phyloP scores from a whole-genome alignment of 2,113 vertebrate species.

The Mystacornis crossleyi region DNA sequence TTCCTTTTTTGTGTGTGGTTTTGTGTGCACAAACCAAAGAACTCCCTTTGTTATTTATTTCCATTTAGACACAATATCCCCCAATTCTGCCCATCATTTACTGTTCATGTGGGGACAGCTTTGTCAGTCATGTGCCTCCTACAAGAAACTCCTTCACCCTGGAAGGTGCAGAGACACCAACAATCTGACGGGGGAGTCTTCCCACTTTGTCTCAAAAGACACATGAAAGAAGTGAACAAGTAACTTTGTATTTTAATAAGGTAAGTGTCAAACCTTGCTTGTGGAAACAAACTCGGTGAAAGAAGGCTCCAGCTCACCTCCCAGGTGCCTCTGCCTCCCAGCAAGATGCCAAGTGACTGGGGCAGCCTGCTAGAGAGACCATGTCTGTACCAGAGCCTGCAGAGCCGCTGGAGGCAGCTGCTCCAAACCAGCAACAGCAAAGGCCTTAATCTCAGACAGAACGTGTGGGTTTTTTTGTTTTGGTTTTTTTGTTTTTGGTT shows the following conservation, averaged over 20 bases:
- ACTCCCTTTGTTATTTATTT: background rate
- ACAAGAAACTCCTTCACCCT: background rate
- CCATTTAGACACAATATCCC: background rate
- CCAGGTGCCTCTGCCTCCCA: background rate
- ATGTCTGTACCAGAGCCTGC: background rate
- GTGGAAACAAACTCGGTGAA: background rate
- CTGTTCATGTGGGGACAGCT: background rate
- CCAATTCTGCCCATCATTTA: background rate
- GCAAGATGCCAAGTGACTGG: background rate
- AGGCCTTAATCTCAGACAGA: background rate
- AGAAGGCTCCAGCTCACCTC: background rate
- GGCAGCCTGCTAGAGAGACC: background rate
- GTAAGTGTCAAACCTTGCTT: background rate
- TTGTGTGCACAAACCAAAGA: background rate
- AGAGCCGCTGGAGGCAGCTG: background rate
- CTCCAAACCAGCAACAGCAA: background rate
- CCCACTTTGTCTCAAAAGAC: background rate
- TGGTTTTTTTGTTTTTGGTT: background rate
- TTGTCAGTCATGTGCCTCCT: background rate
- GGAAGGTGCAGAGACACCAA: background rate
- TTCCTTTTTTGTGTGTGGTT: background rate
- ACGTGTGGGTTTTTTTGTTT: background rate
- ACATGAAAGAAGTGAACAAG: background rate
- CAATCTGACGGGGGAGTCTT: rapidly evolving
- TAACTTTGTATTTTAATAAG: background rate